phyloP scores from a whole-genome alignment of 2,797 vertebrate species.

The Macrochelys suwanniensis region DNA sequence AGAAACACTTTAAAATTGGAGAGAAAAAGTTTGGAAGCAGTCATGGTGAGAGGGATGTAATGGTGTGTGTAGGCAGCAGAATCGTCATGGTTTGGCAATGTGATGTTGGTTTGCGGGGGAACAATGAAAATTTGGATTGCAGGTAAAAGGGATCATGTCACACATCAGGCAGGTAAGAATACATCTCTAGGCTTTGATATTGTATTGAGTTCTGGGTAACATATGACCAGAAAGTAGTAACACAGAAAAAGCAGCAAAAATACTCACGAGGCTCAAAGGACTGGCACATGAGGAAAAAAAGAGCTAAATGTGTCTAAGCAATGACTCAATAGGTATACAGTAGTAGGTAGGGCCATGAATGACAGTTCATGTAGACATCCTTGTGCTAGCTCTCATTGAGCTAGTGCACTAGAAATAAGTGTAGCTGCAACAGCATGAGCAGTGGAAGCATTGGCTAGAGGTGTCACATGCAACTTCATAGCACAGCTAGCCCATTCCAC shows the following conservation, averaged over 20 bases:
- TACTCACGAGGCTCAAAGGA: not conserved
- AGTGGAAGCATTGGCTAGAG: not conserved
- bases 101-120: not conserved
- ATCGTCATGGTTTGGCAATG: not conserved
- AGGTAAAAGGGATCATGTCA: not conserved
- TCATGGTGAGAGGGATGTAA: not conserved
- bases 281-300: not conserved
- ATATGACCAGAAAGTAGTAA: not conserved
- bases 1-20: not conserved
- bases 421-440: not conserved
- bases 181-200: not conserved
- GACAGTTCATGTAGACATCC: not conserved
- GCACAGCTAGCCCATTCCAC: not conserved
- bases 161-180: not conserved
- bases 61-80: not conserved
- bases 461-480: not conserved
- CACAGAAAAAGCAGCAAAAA: not conserved
- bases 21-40: not conserved
- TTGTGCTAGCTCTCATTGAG: not conserved
- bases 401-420: not conserved
- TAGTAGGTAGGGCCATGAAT: not conserved
- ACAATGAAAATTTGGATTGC: not conserved
- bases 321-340: not conserved
- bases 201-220: not conserved
- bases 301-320: not conserved